Evolutionary conservation across 2,113 vertebrate species (phyloP).

Genomic region (Hassar affinis): DNA sequence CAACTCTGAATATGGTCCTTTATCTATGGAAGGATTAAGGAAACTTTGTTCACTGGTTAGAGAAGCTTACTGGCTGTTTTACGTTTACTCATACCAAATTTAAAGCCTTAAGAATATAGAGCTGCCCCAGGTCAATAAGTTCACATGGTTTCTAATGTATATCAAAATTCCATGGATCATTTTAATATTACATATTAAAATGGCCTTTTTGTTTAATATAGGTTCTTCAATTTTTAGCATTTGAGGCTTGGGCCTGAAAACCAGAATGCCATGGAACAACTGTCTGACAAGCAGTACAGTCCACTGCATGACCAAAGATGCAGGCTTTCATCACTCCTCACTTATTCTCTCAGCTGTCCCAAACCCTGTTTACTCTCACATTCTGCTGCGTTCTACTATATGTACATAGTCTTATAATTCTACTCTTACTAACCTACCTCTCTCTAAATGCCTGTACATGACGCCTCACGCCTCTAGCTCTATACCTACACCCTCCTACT

Average conservation of each 20-base stretch:
- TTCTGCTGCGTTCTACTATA: slow-evolving; percentile 19
- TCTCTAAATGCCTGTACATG: slow-evolving; percentile 38
- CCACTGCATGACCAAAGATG: neutral
- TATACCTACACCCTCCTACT: slow-evolving; percentile 17
- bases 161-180: neutral
- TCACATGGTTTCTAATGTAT: neutral
- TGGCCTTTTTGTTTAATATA: slow-evolving; percentile 21
- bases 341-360: slow-evolving; percentile 6
- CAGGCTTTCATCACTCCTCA: neutral
- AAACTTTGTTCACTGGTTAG: neutral
- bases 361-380: slow-evolving; percentile 1
- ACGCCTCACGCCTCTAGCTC: neutral
- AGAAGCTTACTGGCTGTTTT: neutral
- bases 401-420: slow-evolving; percentile 30
- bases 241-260: neutral
- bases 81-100: neutral
- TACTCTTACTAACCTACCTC: slow-evolving; percentile 18
- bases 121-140: neutral
- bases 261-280: neutral
- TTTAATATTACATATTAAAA: neutral
- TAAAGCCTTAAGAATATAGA: neutral
- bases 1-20: slow-evolving; percentile 8
- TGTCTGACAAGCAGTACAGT: neutral
- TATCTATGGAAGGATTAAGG: neutral
- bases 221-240: neutral